These are phyloP conservation scores for Parasteatoda tepidariorum DNA, from an alignment of 1,140 invertebrate species.

Conservation along the genomic window DNA sequence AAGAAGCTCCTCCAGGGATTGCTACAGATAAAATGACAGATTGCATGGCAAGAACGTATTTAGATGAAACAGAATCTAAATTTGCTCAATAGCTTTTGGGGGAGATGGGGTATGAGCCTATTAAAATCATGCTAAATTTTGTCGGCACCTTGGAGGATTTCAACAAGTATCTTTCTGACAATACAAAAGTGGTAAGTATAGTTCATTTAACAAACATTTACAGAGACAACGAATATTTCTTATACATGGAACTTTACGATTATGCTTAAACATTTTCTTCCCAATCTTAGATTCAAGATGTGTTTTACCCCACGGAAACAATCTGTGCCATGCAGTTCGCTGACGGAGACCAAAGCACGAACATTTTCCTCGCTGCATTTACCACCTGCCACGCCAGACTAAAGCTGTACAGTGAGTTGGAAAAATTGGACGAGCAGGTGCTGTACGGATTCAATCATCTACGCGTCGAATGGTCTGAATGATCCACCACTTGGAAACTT, in stretches of 20 bases:
- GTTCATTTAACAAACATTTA: background rate
- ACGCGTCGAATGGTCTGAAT: background rate
- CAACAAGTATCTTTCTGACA: too few species aligned
- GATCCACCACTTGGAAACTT: slow-evolving; percentile 15
- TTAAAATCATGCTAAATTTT: background rate
- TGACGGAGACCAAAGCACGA: background rate
- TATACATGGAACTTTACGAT: background rate
- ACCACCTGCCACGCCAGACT: slow-evolving; percentile 7
- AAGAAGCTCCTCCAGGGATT: too few species aligned
- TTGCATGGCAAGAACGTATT: too few species aligned
- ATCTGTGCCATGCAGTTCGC: background rate
- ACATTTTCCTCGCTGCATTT: slow-evolving; percentile 28
- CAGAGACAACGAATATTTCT: too few species aligned
- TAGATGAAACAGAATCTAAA: too few species aligned
- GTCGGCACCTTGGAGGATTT: background rate
- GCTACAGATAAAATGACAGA: too few species aligned
- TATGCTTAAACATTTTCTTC: background rate
- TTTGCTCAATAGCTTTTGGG: slow-evolving; percentile 18
- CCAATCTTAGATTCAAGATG: slow-evolving; percentile 13
- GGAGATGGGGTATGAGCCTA: background rate
- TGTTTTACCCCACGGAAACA: background rate
- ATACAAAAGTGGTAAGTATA: too few species aligned
- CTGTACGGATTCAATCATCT: slow-evolving; percentile 26
- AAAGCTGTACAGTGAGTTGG: slow-evolving; percentile 5
- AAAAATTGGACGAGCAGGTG: background rate